A percentile compares a stretch with the other conserved stretches of the same genome.
Conservation (phyloP, 2,888 invertebrate genomes). For the Metopia argyrocephala region DNA sequence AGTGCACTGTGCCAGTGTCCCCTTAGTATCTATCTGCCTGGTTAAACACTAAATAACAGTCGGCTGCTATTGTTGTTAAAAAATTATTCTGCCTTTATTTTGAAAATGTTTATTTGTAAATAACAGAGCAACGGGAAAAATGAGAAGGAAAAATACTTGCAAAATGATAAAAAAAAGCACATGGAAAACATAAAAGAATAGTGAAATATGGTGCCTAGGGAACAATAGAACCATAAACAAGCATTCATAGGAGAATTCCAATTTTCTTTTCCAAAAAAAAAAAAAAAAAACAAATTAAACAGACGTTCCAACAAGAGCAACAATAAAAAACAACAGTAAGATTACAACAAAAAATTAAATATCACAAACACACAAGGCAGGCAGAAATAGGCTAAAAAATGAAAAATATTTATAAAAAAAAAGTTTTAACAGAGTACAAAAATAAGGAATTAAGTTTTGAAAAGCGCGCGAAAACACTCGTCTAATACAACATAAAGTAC, state of each 20-base stretch:
- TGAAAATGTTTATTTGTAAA: slow-evolving; percentile 13
- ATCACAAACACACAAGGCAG: background rate
- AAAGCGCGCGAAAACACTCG: slow-evolving; percentile 57
- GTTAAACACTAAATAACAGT: slow-evolving; percentile 21
- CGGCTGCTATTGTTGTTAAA: too few relatives aligned
- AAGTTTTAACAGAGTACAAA: background rate
- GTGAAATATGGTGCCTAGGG: slow-evolving; percentile 37
- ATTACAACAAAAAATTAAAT: slow-evolving; percentile 14
- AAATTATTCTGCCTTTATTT: too few relatives aligned
- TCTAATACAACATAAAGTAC: slow-evolving; percentile 49
- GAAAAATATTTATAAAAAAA: background rate
- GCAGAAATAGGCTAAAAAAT: background rate
- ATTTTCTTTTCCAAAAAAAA: background rate
- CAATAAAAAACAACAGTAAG: slow-evolving; percentile 16
- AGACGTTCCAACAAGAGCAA: slow-evolving; percentile 36
- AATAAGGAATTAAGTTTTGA: slow-evolving; percentile 20
- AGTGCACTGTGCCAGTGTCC: slow-evolving; percentile 17
- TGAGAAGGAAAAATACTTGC: background rate
- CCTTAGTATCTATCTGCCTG: slow-evolving; percentile 7
- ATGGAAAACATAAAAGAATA: background rate
- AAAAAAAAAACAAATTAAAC: background rate
- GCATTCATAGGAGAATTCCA: slow-evolving; percentile 55
- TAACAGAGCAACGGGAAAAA: background rate
- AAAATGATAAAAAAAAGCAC: background rate
- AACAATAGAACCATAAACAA: slow-evolving; percentile 63